Conservation (phyloP, 35 echinoderm and acorn worm species). For the Antedon bifida region DNA sequence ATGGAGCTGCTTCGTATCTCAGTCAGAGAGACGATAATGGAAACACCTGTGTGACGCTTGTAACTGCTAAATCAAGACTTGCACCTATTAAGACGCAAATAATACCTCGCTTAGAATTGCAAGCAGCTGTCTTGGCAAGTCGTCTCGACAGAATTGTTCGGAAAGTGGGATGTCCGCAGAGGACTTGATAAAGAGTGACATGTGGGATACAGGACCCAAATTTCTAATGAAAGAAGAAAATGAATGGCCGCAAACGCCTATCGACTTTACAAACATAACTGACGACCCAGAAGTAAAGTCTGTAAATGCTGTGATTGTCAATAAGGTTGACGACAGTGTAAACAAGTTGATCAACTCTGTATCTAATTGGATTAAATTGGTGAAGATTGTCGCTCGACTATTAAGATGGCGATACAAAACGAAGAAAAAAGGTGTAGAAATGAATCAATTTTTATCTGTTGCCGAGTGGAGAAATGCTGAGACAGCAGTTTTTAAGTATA, state of each 20-base stretch:
- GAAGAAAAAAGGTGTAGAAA: not conserved
- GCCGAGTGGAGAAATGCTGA: not conserved
- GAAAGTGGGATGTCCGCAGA: not conserved
- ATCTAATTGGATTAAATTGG: not conserved
- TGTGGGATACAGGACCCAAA: not conserved
- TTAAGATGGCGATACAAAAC: not conserved
- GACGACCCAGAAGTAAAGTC: not conserved
- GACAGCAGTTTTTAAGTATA: not conserved
- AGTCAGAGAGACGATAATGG: not conserved
- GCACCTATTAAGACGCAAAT: not conserved
- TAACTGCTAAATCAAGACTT: not conserved
- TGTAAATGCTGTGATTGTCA: not conserved
- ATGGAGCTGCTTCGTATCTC: not conserved
- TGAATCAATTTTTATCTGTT: not conserved
- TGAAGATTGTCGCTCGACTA: not conserved
- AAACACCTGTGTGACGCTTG: not conserved
- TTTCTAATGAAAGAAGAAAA: not conserved
- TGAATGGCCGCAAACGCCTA: not conserved
- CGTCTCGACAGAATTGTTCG: not conserved
- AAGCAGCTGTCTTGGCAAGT: no score
- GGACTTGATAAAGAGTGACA: not conserved
- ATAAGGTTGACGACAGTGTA: not conserved
- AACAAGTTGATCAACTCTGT: not conserved
- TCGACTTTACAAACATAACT: not conserved
- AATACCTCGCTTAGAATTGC: no score